Base-by-base conservation (phyloP, 2,113 vertebrate genomes). In the Epinephelus moara region DNA sequence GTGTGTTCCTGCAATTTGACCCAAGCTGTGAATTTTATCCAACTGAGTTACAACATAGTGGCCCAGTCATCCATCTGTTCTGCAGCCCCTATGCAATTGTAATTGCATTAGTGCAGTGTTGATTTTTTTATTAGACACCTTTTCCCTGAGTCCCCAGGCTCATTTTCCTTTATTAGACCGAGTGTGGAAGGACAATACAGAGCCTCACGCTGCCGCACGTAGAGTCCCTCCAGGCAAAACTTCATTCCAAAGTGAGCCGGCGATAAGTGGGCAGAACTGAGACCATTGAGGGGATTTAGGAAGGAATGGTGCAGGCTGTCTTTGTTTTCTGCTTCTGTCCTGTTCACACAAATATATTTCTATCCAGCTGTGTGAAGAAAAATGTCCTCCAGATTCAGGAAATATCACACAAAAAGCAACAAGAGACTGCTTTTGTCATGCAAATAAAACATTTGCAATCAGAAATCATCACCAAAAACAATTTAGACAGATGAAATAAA, bases 91-190 rank as follows among this genome's bases (percentile, higher is more conserved):
- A 21, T 84, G 83, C 78, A 76, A 82, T 76, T 84, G 88, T 89
- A 91, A 89, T 90, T 90, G 88, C 85, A 89, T 90, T 90, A 89
- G 86, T 75, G 75, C 80, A 45, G 81, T 92, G 88, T 91, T 90
- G 84, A 84, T 90, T 85, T 85, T 85, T 89, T 90, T 91, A 91
- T 90, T 89, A 84, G 85, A 91, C 83, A 88, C 76, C 81, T 85
- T 82, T 53, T 90, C 92, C 91, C 88, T 67, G 19, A 88, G 78
- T 88, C 88, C 85, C 89, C 80, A n/a, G 80, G 80, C 88, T 92
- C 81, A 90, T 91, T 90, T 89, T 88, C 89, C 83, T 85, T 93
- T 90, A 92, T 91, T 93, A 87, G 81, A 86, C 69, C 25, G 9
- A 80, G 82, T 84, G 62, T 84, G 73, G 74, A 70, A 88, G 80